Evolutionary conservation across 2,888 invertebrate species (phyloP).

Genomic region (Campoplex capitator): DNA sequence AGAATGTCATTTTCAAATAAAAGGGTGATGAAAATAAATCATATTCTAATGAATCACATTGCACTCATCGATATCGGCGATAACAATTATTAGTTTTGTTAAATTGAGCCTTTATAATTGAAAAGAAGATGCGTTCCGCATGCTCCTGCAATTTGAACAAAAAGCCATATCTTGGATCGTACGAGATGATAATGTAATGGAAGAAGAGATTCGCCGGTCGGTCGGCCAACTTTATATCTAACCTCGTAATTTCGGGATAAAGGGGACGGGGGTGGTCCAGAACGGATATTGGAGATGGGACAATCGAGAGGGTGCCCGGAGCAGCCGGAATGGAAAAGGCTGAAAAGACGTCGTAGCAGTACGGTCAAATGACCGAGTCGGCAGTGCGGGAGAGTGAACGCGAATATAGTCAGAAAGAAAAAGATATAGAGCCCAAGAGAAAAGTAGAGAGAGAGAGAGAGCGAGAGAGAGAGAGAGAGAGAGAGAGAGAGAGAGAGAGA

Average conservation of each 20-base stretch:
- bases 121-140: slow-evolving; percentile 15
- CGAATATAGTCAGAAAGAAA: slow-evolving; percentile 38
- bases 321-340: slow-evolving; percentile 50
- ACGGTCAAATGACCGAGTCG: slow-evolving; percentile 70
- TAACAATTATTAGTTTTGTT: background rate
- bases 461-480: slow-evolving; percentile 20
- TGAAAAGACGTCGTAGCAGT: slow-evolving; percentile 59
- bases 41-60: background rate
- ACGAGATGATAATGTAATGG: slow-evolving; percentile 54
- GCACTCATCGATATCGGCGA: background rate
- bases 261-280: slow-evolving; percentile 26
- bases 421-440: slow-evolving; percentile 28
- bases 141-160: slow-evolving; percentile 14
- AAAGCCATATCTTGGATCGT: slow-evolving; percentile 59
- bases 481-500: slow-evolving; percentile 47
- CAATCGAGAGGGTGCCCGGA: slow-evolving; percentile 60
- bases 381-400: slow-evolving; percentile 59
- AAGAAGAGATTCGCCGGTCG: slow-evolving; percentile 63
- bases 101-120: background rate
- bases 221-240: slow-evolving; percentile 59
- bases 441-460: slow-evolving; percentile 23
- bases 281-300: slow-evolving; percentile 69
- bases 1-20: background rate
- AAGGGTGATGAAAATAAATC: background rate
- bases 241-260: slow-evolving; percentile 61